Base-by-base conservation (phyloP, 2,888 invertebrate species). In the Pyrocoelia pectoralis region DNA sequence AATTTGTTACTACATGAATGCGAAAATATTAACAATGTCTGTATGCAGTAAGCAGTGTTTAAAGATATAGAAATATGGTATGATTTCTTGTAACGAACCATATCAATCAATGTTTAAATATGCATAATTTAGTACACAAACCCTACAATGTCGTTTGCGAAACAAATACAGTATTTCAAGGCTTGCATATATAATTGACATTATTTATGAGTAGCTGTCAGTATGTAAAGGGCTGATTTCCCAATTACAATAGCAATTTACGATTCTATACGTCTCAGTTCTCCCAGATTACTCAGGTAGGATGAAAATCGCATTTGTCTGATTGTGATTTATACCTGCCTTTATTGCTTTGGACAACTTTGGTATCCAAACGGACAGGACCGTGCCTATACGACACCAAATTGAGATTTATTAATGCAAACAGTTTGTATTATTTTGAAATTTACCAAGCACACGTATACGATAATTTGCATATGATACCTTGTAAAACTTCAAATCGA, bases 191-290 rank as follows among this genome's bases (percentile, higher is more conserved):
- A 58, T 72, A 72, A 73, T 73, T 72, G 70, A 67, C 56, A 70
- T 74, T 71, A 75, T 75, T 75, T 72, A 75, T 75, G 74, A 69
- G 68, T 72, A 66, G 61, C 73, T 74, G 74, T 74, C 75, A 72
- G 43, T 65, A 61, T 50, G 59, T 68, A 70, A 72, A 73, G 72
- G 76, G 73, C 71, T 71, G 76, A 75, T 71, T 74, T 75, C 72
- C 70, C 73, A 73, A 74, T 73, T 74, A 76, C 75, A 73, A 74
- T 73, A 68, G 71, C 74, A 72, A 74, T 75, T 75, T 74, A 68
- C 73, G 74, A 71, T 70, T 69, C 73, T 73, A 71, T 75, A 73
- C 71, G 73, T 75, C 72, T 73, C 69, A 56, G 55, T 57, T 60
- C 61, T 55, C 57, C 59, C 61, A 60, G 66, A 71, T 69, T 70